Evolutionary conservation across 2,113 vertebrate genomes (phyloP).

Genomic region (Sorex araneus): DNA sequence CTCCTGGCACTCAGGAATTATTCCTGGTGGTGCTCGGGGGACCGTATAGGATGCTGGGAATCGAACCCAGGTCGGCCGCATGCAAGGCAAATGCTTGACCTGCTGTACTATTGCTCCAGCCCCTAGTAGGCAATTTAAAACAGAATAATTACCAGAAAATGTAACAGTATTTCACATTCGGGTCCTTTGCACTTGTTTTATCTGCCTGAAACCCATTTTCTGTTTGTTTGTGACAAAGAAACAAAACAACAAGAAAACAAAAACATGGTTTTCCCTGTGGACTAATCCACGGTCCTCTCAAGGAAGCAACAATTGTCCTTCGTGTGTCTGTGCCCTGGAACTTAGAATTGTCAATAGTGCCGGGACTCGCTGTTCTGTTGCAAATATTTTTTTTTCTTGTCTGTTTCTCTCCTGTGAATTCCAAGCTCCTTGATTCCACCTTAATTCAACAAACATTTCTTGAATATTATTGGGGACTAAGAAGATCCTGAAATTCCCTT

Average conservation of each 20-base stretch:
- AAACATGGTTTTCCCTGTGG: not conserved
- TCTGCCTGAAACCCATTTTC: not conserved
- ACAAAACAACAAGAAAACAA: too few relatives aligned
- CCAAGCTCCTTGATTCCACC: conserved; percentile 13
- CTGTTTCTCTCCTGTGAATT: not conserved
- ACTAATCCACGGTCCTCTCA: not conserved
- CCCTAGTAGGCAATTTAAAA: not conserved
- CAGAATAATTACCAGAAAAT: not conserved
- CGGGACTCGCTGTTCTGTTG: not conserved
- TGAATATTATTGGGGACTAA: not conserved
- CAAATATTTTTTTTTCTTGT: not conserved
- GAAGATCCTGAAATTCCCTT: not conserved
- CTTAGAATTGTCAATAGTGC: too few relatives aligned
- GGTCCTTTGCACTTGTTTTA: not conserved
- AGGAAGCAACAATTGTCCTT: not conserved
- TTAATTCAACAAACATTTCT: not conserved
- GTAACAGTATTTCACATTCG: not conserved
- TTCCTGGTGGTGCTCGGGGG: too few relatives aligned
- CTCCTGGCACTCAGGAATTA: too few relatives aligned
- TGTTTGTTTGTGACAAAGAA: conserved; percentile 41
- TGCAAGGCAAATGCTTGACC: too few relatives aligned
- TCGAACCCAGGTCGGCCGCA: too few relatives aligned
- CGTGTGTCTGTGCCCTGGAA: not conserved
- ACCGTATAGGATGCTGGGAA: too few relatives aligned
- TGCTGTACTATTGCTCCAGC: too few relatives aligned